phyloP scores from a whole-genome alignment of 2,797 vertebrate species.

The Lindbergichthys nudifrons region DNA sequence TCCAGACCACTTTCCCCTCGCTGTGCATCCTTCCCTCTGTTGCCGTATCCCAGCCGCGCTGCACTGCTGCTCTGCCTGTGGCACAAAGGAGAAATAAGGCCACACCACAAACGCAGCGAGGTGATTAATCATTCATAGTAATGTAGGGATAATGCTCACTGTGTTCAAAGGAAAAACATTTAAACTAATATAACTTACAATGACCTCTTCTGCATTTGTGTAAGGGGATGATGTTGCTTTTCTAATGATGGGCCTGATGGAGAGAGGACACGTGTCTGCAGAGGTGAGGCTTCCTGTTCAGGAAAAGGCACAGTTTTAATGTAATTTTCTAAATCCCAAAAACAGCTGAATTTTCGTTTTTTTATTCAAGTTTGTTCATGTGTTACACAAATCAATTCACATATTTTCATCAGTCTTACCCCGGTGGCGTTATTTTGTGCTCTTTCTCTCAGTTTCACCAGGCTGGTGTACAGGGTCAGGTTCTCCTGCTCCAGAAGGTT shows the following conservation, averaged over 20 bases:
- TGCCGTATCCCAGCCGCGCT: constrained; percentile 16
- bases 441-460: constrained; percentile 84
- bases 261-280: constrained; percentile 63
- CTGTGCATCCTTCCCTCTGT: constrained; percentile 33
- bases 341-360: not conserved
- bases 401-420: constrained; percentile 66
- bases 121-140: constrained; percentile 17
- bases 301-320: not conserved
- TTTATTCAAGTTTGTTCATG: not conserved
- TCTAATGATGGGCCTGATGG: constrained; percentile 19
- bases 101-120: not conserved
- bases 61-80: constrained; percentile 55
- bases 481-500: constrained; percentile 91
- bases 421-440: constrained; percentile 67
- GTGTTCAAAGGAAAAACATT: not conserved
- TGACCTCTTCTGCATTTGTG: constrained; percentile 23
- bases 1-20: constrained; percentile 32
- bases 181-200: constrained; percentile 51
- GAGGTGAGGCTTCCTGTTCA: constrained; percentile 76
- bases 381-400: not conserved
- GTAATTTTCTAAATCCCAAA: constrained; percentile 3
- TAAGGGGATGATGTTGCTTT: constrained; percentile 4
- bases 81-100: constrained; percentile 7
- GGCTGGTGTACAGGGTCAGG: constrained; percentile 70
- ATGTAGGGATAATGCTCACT: not conserved